These are phyloP conservation scores for Papilio aristodemus DNA, from an alignment of 1,140 invertebrate species.

Conservation along the genomic window DNA sequence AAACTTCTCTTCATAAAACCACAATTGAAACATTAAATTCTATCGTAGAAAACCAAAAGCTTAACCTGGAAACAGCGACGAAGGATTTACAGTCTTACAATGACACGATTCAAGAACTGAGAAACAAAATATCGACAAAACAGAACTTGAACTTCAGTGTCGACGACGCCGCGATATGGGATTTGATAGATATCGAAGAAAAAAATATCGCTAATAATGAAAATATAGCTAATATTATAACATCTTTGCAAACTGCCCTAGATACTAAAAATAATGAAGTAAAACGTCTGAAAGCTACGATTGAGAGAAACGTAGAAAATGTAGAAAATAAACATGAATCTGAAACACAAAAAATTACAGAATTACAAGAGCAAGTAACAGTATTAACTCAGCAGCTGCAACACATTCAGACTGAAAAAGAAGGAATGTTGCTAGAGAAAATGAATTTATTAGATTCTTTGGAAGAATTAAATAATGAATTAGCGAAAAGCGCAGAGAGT, in stretches of 20 bases:
- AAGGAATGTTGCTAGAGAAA: constrained; percentile 34
- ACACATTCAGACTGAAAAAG: constrained; percentile 38
- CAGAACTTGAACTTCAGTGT: constrained; percentile 41
- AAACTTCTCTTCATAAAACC: constrained; percentile 52
- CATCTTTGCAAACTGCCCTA: constrained; percentile 53
- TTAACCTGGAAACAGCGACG: constrained; percentile 46
- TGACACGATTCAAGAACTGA: constrained; percentile 56
- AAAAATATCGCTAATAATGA: constrained; percentile 67
- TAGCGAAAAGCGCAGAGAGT: constrained; percentile 40
- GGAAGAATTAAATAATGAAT: constrained; percentile 39
- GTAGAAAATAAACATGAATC: constrained; percentile 40
- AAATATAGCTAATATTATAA: constrained; percentile 66
- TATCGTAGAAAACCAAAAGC: constrained; percentile 59
- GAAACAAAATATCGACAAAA: constrained; percentile 52
- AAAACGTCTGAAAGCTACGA: constrained; percentile 44
- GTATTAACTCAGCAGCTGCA: constrained; percentile 33
- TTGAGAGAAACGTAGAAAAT: constrained; percentile 37
- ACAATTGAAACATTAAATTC: constrained; percentile 57
- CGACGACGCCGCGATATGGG: constrained; percentile 49
- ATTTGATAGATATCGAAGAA: constrained; percentile 62
- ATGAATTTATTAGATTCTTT: constrained; percentile 2
- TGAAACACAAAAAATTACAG: constrained; percentile 46
- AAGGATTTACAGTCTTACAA: constrained; percentile 61
- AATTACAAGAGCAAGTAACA: constrained; percentile 32
- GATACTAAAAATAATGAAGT: constrained; percentile 56